phyloP scores from a whole-genome alignment of 2,113 vertebrate genomes.

The Bujurquina vittata region DNA sequence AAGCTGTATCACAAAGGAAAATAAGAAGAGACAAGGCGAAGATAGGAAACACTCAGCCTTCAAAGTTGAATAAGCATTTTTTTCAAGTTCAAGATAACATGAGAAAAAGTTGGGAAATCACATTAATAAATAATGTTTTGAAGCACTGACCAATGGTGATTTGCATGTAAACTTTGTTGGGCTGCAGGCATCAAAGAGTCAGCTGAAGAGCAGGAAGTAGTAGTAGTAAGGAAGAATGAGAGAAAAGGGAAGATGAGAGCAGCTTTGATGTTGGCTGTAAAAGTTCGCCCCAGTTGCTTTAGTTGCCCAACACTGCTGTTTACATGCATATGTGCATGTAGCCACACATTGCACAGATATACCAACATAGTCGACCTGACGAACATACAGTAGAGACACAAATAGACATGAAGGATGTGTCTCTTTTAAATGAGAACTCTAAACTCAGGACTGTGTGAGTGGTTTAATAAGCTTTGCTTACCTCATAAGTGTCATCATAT shows the following conservation, averaged over 20 bases:
- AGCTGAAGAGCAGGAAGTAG: slow-evolving; percentile 18
- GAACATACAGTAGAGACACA: too few species aligned
- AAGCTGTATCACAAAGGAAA: not conserved
- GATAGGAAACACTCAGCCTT: too few species aligned
- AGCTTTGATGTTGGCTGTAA: slow-evolving; percentile 74
- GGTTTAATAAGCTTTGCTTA: not conserved
- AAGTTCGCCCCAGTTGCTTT: slow-evolving; percentile 37
- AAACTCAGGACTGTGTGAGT: not conserved
- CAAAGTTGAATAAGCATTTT: too few species aligned
- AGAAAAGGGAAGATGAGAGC: slow-evolving; percentile 38
- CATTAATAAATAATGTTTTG: not conserved
- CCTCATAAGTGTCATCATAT: not conserved
- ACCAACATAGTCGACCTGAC: not conserved
- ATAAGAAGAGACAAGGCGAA: not conserved
- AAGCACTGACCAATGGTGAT: not conserved
- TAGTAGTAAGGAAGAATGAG: slow-evolving; percentile 7
- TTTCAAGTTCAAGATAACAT: not conserved
- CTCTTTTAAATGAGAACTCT: not conserved
- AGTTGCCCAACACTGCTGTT: not conserved
- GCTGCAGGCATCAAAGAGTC: slow-evolving; percentile 5
- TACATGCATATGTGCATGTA: not conserved
- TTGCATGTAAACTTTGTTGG: not conserved
- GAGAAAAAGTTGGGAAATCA: not conserved
- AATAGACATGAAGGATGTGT: too few species aligned
- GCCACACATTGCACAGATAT: not conserved